Conservation (phyloP, 2,113 vertebrate genomes). For the Nycticryphes semicollaris region DNA sequence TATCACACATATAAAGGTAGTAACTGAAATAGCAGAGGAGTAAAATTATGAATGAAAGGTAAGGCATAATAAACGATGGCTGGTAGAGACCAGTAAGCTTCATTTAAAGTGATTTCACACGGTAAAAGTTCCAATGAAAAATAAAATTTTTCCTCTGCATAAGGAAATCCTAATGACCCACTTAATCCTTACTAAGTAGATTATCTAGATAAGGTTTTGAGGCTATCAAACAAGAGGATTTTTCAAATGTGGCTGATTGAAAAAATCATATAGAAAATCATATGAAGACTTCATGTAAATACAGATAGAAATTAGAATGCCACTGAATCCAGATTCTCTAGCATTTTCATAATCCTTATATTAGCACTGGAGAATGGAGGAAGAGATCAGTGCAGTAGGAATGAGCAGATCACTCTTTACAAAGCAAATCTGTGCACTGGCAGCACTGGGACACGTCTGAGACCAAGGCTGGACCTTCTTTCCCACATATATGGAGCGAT, state of each 20-base stretch:
- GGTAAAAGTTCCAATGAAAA: background rate
- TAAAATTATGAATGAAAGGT: background rate
- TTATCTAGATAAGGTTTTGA: background rate
- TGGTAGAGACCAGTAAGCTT: background rate
- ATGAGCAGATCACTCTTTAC: background rate
- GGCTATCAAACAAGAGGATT: background rate
- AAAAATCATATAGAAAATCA: background rate
- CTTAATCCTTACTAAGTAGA: conserved; percentile 1
- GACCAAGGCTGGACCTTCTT: background rate
- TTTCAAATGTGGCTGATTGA: background rate
- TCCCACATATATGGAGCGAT: background rate
- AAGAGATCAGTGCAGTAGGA: background rate
- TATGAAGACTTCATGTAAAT: background rate
- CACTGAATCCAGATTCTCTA: background rate
- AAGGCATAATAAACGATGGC: background rate
- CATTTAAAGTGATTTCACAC: background rate
- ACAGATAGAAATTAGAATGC: background rate
- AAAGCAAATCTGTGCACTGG: background rate
- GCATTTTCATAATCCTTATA: background rate
- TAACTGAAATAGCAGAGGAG: conserved; percentile 80
- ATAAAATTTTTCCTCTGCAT: background rate
- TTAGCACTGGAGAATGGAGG: background rate
- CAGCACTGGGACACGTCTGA: background rate
- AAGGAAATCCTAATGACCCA: background rate
- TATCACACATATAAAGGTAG: conserved; percentile 97